These are phyloP conservation scores for Metopolophium dirhodum DNA, from an alignment of 1,140 invertebrate species.

Conservation along the genomic window DNA sequence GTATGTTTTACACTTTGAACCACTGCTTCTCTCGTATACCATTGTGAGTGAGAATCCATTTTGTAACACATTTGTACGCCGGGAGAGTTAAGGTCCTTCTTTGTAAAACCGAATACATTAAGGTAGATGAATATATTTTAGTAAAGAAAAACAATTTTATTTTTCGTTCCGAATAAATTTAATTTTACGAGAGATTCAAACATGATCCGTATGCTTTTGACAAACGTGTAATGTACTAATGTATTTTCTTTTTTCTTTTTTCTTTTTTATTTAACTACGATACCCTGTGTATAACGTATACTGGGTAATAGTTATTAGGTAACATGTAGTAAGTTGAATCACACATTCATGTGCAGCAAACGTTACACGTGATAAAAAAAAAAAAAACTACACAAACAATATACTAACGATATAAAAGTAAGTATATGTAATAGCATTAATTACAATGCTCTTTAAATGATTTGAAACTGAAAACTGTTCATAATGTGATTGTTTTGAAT, in stretches of 20 bases:
- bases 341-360: neutral
- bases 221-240: neutral
- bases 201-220: constrained; percentile 13
- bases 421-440: neutral
- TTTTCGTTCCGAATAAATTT: neutral
- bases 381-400: neutral
- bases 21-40: neutral
- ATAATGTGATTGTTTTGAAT: neutral
- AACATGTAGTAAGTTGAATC: neutral
- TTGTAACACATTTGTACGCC: constrained; percentile 18
- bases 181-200: neutral
- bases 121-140: constrained; percentile 9
- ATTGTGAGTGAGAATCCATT: neutral
- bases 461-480: neutral
- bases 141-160: neutral
- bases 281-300: neutral
- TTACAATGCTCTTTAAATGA: neutral
- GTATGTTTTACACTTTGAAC: constrained; percentile 21
- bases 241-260: neutral
- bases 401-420: neutral
- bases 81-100: constrained; percentile 20
- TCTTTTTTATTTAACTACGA: neutral
- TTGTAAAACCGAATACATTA: constrained; percentile 3
- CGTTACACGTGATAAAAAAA: neutral
- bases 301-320: too few species aligned